Percentiles rank a stretch among this genome's conserved stretches.
phyloP scores from a whole-genome alignment of 2,888 invertebrate species.

The Cheilosia variabilis region DNA sequence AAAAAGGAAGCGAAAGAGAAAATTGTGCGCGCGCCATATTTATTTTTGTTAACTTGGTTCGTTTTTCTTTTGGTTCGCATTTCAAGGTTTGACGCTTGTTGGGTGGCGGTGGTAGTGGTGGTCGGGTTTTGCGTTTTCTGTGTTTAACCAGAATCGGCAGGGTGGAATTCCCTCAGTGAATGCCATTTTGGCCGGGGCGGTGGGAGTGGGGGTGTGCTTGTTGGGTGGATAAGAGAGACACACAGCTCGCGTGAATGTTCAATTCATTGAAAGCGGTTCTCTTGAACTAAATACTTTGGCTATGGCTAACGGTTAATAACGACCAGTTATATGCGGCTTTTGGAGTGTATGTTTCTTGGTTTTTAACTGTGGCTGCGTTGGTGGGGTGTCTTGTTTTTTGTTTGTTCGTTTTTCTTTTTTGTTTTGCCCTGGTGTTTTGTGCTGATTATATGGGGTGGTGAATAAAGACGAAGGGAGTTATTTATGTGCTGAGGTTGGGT shows the following conservation, averaged over 20 bases:
- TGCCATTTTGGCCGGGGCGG: slow-evolving; percentile 34
- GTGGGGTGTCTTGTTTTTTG: slow-evolving; percentile 37
- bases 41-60: slow-evolving; percentile 24
- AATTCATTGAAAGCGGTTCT: slow-evolving; percentile 70
- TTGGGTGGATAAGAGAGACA: slow-evolving; percentile 68
- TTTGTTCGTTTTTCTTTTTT: neutral
- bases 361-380: slow-evolving; percentile 61
- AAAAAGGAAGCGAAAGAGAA: slow-evolving; percentile 40
- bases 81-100: slow-evolving; percentile 67
- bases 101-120: slow-evolving; percentile 49
- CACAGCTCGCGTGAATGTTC: slow-evolving; percentile 50
- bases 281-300: slow-evolving; percentile 68
- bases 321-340: slow-evolving; percentile 74
- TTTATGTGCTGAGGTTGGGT: slow-evolving; percentile 5
- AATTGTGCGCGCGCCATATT: slow-evolving; percentile 71
- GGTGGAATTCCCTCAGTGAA: slow-evolving; percentile 68
- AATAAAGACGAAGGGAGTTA: slow-evolving; percentile 43
- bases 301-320: slow-evolving; percentile 70
- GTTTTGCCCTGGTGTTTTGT: neutral
- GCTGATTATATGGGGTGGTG: slow-evolving; percentile 29
- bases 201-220: slow-evolving; percentile 21
- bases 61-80: slow-evolving; percentile 48
- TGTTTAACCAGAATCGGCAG: slow-evolving; percentile 72
- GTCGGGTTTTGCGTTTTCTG: slow-evolving; percentile 75
- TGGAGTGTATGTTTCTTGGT: slow-evolving; percentile 74